A percentile compares a stretch with the other conserved stretches of the same genome.
These are phyloP conservation scores for Diarsia dahlii DNA, from an alignment of 2,888 invertebrate genomes.

Conservation along the genomic window DNA sequence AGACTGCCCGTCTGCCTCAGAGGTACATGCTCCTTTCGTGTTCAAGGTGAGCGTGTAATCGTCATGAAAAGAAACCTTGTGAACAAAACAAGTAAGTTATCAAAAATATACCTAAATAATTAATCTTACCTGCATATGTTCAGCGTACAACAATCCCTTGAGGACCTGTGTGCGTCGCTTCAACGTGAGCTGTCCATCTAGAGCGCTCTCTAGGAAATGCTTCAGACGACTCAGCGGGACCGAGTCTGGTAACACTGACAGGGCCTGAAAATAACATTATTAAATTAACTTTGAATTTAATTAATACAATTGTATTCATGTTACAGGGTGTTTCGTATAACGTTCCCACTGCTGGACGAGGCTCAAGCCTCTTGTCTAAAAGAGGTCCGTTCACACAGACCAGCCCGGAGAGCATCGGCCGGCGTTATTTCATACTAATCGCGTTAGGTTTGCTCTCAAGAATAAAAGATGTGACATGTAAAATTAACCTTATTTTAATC, in stretches of 20 bases:
- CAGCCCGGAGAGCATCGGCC: too few relatives aligned
- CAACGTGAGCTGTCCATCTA: conserved; percentile 93
- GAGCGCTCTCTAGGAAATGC: conserved; percentile 94
- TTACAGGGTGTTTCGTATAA: background rate
- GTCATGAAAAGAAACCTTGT: background rate
- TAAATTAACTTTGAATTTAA: background rate
- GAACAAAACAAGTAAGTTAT: background rate
- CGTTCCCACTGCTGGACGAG: background rate
- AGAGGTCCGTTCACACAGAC: too few relatives aligned
- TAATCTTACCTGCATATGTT: conserved; percentile 93
- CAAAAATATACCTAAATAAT: background rate
- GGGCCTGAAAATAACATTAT: conserved; percentile 85
- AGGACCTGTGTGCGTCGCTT: conserved; percentile 94
- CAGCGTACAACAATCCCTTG: conserved; percentile 95
- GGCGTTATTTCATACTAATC: too few relatives aligned
- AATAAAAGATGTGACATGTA: too few relatives aligned
- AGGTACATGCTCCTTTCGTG: background rate
- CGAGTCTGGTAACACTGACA: conserved; percentile 95
- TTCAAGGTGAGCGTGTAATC: background rate
- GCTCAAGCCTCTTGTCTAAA: background rate
- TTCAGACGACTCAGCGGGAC: conserved; percentile 95
- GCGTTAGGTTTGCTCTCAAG: too few relatives aligned
- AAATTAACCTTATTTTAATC: too few relatives aligned
- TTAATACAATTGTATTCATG: background rate
- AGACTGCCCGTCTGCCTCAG: too few relatives aligned